Base-by-base conservation (phyloP, 2,113 vertebrate genomes). In the Elachura formosa region DNA sequence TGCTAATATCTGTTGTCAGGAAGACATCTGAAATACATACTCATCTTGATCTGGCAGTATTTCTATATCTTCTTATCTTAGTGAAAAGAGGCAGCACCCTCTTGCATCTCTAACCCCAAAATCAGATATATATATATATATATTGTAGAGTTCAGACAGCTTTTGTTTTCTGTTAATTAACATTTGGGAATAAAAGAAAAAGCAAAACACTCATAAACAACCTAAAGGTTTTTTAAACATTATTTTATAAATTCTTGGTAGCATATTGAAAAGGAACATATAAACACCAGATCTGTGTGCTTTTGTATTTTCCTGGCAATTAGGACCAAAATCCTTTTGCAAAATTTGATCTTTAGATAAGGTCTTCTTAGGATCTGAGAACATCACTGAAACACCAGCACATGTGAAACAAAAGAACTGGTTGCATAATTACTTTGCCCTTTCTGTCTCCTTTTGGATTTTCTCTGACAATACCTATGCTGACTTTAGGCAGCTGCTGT, bases 1-100 rank as follows among this genome's bases (percentile, higher is more conserved):
- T 94, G 61, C 88, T 96, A 94, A 97, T 95, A 58, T 73, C 23
- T 85, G 49, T 56, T 92, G 54, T 91, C 64, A 72, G 31, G 84
- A 84, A 95, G 84, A 79, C 1, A 64, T 88, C 61, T 79, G 80
- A 94, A 89, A 87, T 76, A 63, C 80, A 73, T 84, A 68, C 51
- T 88, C 38, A 15, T 78, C 93, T 92, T 89, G 29, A 95, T 77
- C 43, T 34, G 69, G 14, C 20, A 51, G 15, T 43, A 61, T 82
- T 87, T 87, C 49, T 66, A 10, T 38, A 31, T 19, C 69, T 54
- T 34, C 54, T 62, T 58, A 78, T 3, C 11, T 36, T 59, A 54
- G 34, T 7, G 9, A 83, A 84, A 75, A 82, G 16, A 51, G 3
- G 5, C 4, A 74, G 14, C 3, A 0, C 1, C 11, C 9, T 83